phyloP scores from a whole-genome alignment of 2,888 invertebrate genomes.

The Barypeithes pellucidus region DNA sequence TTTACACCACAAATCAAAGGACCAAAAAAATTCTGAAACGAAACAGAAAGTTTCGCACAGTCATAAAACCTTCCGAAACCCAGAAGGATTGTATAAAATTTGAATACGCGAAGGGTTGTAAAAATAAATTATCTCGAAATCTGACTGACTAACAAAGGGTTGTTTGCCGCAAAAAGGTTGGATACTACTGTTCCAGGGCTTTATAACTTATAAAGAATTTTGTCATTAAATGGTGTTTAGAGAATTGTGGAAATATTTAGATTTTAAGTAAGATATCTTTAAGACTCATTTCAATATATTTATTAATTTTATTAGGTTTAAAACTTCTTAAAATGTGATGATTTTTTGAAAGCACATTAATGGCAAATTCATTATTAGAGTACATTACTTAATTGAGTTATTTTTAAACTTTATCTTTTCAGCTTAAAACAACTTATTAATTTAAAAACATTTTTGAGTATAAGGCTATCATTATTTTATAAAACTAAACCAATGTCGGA shows the following conservation, averaged over 20 bases:
- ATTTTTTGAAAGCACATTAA: too few relatives aligned
- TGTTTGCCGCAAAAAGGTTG: slow-evolving; percentile 61
- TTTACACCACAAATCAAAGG: slow-evolving; percentile 39
- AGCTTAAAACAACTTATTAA: too few relatives aligned
- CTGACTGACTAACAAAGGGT: slow-evolving; percentile 55
- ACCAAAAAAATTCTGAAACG: slow-evolving; percentile 37
- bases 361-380: too few relatives aligned
- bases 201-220: slow-evolving; percentile 21
- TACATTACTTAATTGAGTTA: too few relatives aligned
- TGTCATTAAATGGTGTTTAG: slow-evolving; percentile 16
- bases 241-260: too few relatives aligned
- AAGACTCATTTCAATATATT: not conserved
- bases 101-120: slow-evolving; percentile 47
- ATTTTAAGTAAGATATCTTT: not conserved
- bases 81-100: slow-evolving; percentile 32
- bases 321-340: too few relatives aligned
- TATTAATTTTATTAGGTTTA: not conserved
- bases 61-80: slow-evolving; percentile 38
- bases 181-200: slow-evolving; percentile 60
- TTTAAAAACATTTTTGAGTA: too few relatives aligned
- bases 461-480: too few relatives aligned
- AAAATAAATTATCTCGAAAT: slow-evolving; percentile 43
- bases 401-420: too few relatives aligned
- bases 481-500: too few relatives aligned
- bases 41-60: slow-evolving; percentile 50